phyloP scores from a whole-genome alignment of 2,797 vertebrate species.

The Pangasius larnaudii region DNA sequence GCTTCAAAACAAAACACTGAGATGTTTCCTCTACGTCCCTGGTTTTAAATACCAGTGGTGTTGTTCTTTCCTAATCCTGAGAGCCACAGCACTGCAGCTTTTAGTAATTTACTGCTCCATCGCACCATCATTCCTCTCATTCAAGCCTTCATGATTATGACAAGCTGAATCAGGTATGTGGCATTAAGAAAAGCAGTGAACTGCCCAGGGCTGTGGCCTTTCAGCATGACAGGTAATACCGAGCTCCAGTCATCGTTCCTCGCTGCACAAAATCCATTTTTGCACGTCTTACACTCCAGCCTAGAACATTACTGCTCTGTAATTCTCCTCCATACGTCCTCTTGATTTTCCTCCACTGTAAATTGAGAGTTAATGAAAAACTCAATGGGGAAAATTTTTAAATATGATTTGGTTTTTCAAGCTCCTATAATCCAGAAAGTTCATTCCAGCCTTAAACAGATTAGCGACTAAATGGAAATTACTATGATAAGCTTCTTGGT shows the following conservation, averaged over 20 bases:
- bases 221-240: neutral
- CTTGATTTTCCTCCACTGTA: neutral
- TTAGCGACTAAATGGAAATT: constrained; percentile 20
- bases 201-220: neutral
- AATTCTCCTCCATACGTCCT: neutral
- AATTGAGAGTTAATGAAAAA: constrained; percentile 26
- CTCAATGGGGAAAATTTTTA: constrained; percentile 3
- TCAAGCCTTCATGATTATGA: neutral
- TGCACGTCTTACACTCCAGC: neutral
- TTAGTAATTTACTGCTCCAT: neutral
- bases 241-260: neutral
- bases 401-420: constrained; percentile 6
- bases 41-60: neutral
- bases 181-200: neutral
- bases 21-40: neutral
- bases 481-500: constrained; percentile 18
- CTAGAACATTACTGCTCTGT: neutral
- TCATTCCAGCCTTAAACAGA: constrained; percentile 17
- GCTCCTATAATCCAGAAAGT: neutral
- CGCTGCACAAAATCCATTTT: constrained; percentile 7
- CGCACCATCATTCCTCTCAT: neutral
- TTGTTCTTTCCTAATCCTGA: neutral
- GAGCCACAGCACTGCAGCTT: neutral
- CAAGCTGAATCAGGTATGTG: constrained; percentile 10
- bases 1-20: neutral